Base-by-base conservation (phyloP, 2,888 invertebrate genomes). In the Tiliacea aurago region DNA sequence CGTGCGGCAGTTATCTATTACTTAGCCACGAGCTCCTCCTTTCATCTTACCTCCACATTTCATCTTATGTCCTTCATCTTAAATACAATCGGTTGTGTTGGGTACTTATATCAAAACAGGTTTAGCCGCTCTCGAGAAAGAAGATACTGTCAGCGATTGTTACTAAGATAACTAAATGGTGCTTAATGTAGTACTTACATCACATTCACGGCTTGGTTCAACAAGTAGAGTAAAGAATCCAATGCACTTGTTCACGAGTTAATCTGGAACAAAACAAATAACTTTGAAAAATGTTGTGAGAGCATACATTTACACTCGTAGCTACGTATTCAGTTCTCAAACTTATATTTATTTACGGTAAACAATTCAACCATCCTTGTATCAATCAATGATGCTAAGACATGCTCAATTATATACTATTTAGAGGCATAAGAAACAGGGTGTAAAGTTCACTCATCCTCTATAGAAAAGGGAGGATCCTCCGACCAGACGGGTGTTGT, bases 251-350 rank as follows among this genome's bases (percentile, higher is more conserved):
- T 20, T 61, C 23, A 13, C 47, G 28, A 61, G 64, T 13, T 65
- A 65, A 78, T 73, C 80, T 80, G 82, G 41, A 80, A 80, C 78
- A 73, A 78, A 49, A 49, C 41, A 79, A 64, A 64, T 37, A 9
- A 7, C 11, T 55, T 59, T 47, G 37, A 63, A 58, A n/a, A 70
- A 45, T 70, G 2, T 55, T 41, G 28, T 13, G 23, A 13, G 28
- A 43, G 6, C 15, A 49, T 49, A 28, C 11, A n/a, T 41, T 65
- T n/a, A 65, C n/a, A 13, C 23, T 49, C 41, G 15, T 37, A 56
- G 10, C 18, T 28, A 45, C 13, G 13, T 47, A 33, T 20, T 28
- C 20, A 9, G 56, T 13, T 58, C 20, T 59, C 3, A n/a, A 64
- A 64, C 18, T 13, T 20, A 20, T 23, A 20, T 33, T 9, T 41